Percentiles rank a stretch among this genome's conserved stretches.
Conservation (phyloP, 2,888 invertebrate genomes). For the Ophonus ardosiacus region DNA sequence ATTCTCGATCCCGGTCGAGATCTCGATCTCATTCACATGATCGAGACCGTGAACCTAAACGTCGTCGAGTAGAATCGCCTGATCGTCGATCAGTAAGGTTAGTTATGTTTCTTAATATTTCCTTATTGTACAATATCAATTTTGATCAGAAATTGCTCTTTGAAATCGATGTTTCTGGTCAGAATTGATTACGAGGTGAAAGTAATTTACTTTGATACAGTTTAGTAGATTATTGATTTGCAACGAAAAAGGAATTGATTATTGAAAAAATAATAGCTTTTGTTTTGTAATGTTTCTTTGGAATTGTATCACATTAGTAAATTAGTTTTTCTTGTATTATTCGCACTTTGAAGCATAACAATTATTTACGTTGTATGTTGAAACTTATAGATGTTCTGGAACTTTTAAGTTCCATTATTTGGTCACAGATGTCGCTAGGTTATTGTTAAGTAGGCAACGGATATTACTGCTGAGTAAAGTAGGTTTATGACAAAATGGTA, state of each 20-base stretch:
- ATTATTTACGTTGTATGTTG: not conserved
- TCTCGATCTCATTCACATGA: conserved; percentile 79
- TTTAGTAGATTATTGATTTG: conserved; percentile 12
- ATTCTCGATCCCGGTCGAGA: conserved; percentile 81
- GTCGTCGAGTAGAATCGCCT: conserved; percentile 83
- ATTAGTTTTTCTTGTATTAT: not conserved
- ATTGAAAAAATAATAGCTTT: not conserved
- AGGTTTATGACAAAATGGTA: not conserved
- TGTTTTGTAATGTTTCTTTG: not conserved
- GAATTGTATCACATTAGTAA: not conserved
- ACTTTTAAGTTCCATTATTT: not conserved
- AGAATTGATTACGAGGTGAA: not conserved
- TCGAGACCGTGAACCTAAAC: conserved; percentile 85
- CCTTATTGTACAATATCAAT: not conserved
- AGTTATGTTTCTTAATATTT: conserved; percentile 68
- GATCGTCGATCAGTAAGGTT: conserved; percentile 83
- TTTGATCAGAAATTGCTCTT: not conserved
- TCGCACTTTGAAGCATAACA: not conserved
- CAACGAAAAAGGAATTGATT: not conserved
- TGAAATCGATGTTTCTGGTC: not conserved
- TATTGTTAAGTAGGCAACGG: not conserved
- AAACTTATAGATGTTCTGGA: conserved; percentile 1
- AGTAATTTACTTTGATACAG: conserved; percentile 22
- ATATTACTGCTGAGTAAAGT: not conserved
- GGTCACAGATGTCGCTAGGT: conserved; percentile 7